These are phyloP conservation scores for Aphrophora alni DNA, from an alignment of 2,888 invertebrate genomes.

Conservation along the genomic window DNA sequence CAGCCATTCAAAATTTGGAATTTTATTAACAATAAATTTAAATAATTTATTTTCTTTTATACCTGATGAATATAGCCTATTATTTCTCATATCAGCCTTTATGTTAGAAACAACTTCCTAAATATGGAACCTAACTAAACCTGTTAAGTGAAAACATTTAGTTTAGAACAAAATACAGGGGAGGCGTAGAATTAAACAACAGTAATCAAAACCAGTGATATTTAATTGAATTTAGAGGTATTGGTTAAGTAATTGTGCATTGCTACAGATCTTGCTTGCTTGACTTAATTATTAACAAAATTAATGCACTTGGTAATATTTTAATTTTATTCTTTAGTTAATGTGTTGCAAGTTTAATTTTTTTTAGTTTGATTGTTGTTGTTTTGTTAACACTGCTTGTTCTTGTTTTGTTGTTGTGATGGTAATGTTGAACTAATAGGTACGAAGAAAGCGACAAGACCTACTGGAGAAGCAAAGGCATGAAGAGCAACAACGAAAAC, in stretches of 20 bases:
- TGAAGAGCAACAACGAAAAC: conserved; percentile 83
- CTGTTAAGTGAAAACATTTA: too few relatives aligned
- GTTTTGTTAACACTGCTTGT: conserved; percentile 60
- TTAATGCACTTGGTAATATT: not conserved
- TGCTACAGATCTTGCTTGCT: not conserved
- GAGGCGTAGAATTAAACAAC: too few relatives aligned
- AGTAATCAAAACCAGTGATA: too few relatives aligned
- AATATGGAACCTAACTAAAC: too few relatives aligned
- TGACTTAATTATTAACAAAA: not conserved
- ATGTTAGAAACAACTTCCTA: too few relatives aligned
- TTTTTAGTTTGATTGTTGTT: conserved; percentile 64
- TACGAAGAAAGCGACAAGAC: conserved; percentile 84
- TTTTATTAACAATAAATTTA: too few relatives aligned
- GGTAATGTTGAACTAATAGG: conserved; percentile 61
- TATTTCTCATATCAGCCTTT: too few relatives aligned
- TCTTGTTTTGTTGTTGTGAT: not conserved
- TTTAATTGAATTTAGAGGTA: too few relatives aligned
- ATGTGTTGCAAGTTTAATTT: conserved; percentile 62
- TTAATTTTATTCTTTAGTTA: conserved; percentile 49
- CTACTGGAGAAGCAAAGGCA: conserved; percentile 83
- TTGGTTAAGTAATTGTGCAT: not conserved
- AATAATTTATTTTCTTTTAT: too few relatives aligned
- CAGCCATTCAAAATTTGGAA: too few relatives aligned
- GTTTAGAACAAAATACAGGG: too few relatives aligned
- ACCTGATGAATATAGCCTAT: too few relatives aligned